Conservation (phyloP, 2,113 vertebrate species). For the Mustela lutreola region DNA sequence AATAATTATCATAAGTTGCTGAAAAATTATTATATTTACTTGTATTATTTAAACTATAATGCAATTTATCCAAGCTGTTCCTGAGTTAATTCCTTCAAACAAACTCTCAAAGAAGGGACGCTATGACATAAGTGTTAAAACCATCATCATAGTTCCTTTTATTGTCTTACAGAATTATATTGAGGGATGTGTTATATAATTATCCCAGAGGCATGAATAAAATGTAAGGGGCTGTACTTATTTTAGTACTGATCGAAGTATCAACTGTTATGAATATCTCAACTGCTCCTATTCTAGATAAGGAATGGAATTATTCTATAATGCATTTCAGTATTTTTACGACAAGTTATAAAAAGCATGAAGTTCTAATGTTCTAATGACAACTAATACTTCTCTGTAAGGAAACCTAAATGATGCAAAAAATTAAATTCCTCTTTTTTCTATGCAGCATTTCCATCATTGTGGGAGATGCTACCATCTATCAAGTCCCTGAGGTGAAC, state of each 20-base stretch:
- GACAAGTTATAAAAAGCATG: not conserved
- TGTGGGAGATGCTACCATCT: not conserved
- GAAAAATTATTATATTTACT: not conserved
- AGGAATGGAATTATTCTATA: not conserved
- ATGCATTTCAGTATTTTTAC: not conserved
- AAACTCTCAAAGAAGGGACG: not conserved
- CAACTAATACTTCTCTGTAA: not conserved
- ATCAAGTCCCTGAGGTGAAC: not conserved
- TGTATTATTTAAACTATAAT: conserved; percentile 37
- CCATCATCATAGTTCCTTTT: not conserved
- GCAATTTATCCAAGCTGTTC: not conserved
- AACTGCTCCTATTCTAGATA: not conserved
- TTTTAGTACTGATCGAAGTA: not conserved
- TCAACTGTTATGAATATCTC: not conserved
- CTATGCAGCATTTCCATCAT: not conserved
- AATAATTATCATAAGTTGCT: conserved; percentile 26
- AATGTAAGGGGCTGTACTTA: not conserved
- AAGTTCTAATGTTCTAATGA: not conserved
- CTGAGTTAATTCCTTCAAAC: not conserved
- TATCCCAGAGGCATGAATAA: not conserved
- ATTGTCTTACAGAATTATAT: not conserved
- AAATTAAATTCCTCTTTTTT: not conserved
- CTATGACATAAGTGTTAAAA: not conserved
- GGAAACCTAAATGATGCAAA: not conserved
- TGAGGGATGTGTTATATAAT: not conserved